These are phyloP conservation scores for Crax fasciolata DNA, from an alignment of 2,797 vertebrate species.

Conservation along the genomic window DNA sequence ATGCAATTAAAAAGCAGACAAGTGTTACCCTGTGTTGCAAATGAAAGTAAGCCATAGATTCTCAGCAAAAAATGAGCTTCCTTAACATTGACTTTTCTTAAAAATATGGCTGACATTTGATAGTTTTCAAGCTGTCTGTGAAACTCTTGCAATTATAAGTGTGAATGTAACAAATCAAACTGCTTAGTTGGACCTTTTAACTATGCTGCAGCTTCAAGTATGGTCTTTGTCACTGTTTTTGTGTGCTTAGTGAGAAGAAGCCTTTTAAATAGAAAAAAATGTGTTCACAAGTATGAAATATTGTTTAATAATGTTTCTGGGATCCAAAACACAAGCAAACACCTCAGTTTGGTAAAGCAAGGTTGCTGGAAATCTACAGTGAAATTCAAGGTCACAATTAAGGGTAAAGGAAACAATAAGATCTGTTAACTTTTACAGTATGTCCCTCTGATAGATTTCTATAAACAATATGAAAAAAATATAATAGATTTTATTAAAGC, in stretches of 20 bases:
- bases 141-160: not conserved
- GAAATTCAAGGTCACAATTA: not conserved
- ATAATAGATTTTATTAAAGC: not conserved
- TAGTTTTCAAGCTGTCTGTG: conserved; percentile 27
- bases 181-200: not conserved
- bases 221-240: not conserved
- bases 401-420: not conserved
- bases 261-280: not conserved
- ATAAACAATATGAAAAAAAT: not conserved
- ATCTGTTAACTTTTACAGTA: not conserved
- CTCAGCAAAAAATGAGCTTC: not conserved
- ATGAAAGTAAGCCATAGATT: not conserved
- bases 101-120: not conserved
- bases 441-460: not conserved
- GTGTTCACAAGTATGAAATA: not conserved
- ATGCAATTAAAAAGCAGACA: conserved; percentile 55
- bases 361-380: not conserved
- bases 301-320: not conserved
- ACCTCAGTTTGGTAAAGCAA: not conserved
- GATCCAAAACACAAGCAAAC: not conserved
- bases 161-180: not conserved
- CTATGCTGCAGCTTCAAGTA: not conserved
- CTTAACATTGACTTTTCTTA: conserved; percentile 22
- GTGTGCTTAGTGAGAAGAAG: not conserved
- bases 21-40: not conserved